Base-by-base conservation (phyloP, 2,797 vertebrate genomes). In the Percopsis omiscomaycus region DNA sequence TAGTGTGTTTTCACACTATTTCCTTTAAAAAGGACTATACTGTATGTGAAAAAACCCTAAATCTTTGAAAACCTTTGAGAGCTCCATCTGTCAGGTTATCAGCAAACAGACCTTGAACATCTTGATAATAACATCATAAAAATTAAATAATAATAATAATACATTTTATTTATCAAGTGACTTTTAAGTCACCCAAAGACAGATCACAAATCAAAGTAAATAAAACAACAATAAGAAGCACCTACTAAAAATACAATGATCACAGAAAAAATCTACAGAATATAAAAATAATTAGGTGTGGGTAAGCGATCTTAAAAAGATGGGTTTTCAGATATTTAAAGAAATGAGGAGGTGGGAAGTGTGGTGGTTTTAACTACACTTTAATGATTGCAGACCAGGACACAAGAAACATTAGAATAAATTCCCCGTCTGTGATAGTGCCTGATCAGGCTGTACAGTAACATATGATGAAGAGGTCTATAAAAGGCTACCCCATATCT, bases 41-140 rank as follows among this genome's bases (percentile, higher is more conserved):
- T 22, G 22, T 22, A 22, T 22, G 22, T 22, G 22, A 22, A 22
- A 22, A 22, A 1, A 22, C 22, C 22, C 22, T 76, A 81, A 64
- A 83, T 75, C 78, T 80, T 77, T 84, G 55, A 71, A 75, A 79
- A 83, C 64, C 51, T 83, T 77, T 75, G 58, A 71, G 69, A 22
- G 74, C 37, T 48, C 55, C 60, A 60, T 77, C 65, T 72, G 74
- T 71, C 70, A 55, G 72, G 77, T 73, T 42, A 74, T 82, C 71
- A 54, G 30, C 55, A 22, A 48, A 15, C 27, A 28, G 30, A 58
- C 37, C 2, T 13, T 9, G 27, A 13, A 22, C 22, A 22, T 22
- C 22, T 22, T 22, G 22, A 22, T 22, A 22, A 22, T 22, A 22
- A 22, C 22, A 22, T 22, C 22, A 22, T 22, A 22, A 22, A 22